phyloP scores from a whole-genome alignment of 1,140 invertebrate genomes.

The Metaphire vulgaris region DNA sequence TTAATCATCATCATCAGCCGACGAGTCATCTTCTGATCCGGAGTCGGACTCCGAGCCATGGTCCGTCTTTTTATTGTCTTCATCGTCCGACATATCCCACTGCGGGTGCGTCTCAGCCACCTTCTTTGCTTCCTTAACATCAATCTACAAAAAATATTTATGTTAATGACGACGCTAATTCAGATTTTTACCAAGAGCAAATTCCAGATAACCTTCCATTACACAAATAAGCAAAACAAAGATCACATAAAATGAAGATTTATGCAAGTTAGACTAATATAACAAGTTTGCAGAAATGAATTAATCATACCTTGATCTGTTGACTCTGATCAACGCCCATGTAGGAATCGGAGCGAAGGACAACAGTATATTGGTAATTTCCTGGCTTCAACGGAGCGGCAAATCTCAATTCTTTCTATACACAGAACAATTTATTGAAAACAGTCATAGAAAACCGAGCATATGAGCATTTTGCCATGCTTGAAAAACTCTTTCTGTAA shows the following conservation, averaged over 20 bases:
- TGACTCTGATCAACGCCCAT: slow-evolving; percentile 53
- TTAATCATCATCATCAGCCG: slow-evolving; percentile 42
- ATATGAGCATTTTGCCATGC: too few relatives aligned
- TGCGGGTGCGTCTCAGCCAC: slow-evolving; percentile 85
- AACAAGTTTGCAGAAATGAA: neutral
- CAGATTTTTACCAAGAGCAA: neutral
- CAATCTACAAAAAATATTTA: slow-evolving; percentile 59
- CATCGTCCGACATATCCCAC: slow-evolving; percentile 91
- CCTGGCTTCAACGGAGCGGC: slow-evolving; percentile 88
- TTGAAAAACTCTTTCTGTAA: too few relatives aligned
- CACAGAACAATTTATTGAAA: neutral
- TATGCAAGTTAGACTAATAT: too few relatives aligned
- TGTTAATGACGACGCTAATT: too few relatives aligned
- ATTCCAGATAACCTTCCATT: neutral
- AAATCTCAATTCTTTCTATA: slow-evolving; percentile 60
- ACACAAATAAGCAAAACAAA: slow-evolving; percentile 2
- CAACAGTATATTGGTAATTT: slow-evolving; percentile 86
- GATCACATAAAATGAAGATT: too few relatives aligned
- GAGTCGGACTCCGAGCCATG: slow-evolving; percentile 50
- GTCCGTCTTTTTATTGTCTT: slow-evolving; percentile 65
- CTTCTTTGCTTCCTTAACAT: slow-evolving; percentile 88
- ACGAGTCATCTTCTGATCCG: slow-evolving; percentile 45
- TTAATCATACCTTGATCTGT: slow-evolving; percentile 42
- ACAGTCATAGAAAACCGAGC: neutral
- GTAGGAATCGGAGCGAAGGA: slow-evolving; percentile 90